phyloP scores from a whole-genome alignment of 2,797 vertebrate species.

The Aeoliscus strigatus region DNA sequence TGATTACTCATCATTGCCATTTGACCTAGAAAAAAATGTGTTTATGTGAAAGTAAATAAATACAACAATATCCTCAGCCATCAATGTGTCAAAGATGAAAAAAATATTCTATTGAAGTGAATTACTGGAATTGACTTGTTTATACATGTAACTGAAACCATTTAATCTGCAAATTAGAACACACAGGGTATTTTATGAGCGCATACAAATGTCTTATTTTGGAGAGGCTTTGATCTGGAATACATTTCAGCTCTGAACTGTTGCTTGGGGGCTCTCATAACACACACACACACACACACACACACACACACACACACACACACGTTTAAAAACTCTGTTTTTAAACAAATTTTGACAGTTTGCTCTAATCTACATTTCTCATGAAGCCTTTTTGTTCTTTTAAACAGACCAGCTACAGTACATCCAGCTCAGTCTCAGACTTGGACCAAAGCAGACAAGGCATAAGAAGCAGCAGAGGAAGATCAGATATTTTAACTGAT shows the following conservation, averaged over 20 bases:
- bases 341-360: too few species aligned
- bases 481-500: conserved; percentile 30
- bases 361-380: too few species aligned
- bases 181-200: conserved; percentile 34
- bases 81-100: conserved; percentile 77
- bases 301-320: too few species aligned
- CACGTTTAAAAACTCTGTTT: too few species aligned
- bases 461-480: conserved; percentile 2
- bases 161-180: conserved; percentile 56
- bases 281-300: too few species aligned
- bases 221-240: conserved; percentile 59
- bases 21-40: too few species aligned
- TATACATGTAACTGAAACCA: conserved; percentile 53
- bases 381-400: too few species aligned
- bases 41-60: too few species aligned
- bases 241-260: conserved; percentile 55
- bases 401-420: too few species aligned
- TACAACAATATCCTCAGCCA: conserved; percentile 66
- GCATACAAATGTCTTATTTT: conserved; percentile 53
- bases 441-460: not conserved
- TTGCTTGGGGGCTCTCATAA: conserved; percentile 35
- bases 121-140: conserved; percentile 66
- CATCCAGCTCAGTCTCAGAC: too few species aligned
- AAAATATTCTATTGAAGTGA: conserved; percentile 80
- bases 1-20: too few species aligned